Conservation (phyloP, 2,113 vertebrate genomes). For the Cynopterus brachyotis region DNA sequence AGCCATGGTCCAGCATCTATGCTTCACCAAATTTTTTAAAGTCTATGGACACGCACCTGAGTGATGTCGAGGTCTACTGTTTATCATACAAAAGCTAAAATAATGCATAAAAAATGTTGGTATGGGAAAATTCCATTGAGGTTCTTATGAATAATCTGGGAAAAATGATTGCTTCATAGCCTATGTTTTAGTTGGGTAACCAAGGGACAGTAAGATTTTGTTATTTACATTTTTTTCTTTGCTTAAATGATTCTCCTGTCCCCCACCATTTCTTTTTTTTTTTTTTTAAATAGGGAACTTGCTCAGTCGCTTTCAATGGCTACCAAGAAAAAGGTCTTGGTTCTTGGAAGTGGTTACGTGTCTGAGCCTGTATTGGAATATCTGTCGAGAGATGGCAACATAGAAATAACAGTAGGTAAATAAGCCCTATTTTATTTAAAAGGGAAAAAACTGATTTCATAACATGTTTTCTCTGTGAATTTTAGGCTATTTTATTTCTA, state of each 20-base stretch:
- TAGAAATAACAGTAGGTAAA: slow-evolving; percentile 94
- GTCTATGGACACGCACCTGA: background rate
- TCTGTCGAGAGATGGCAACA: slow-evolving; percentile 88
- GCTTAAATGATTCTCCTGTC: background rate
- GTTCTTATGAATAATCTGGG: background rate
- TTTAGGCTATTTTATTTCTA: slow-evolving; percentile 10
- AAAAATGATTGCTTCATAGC: background rate
- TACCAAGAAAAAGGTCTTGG: slow-evolving; percentile 90
- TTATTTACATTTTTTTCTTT: background rate
- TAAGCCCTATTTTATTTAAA: slow-evolving; percentile 45
- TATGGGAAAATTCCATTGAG: background rate
- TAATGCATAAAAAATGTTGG: background rate
- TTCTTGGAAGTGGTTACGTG: slow-evolving; percentile 96
- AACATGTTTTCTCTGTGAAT: background rate
- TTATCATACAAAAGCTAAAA: background rate
- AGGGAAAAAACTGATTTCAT: background rate
- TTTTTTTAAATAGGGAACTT: slow-evolving; percentile 84
- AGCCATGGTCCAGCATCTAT: too few relatives aligned
- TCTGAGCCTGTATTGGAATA: slow-evolving; percentile 95
- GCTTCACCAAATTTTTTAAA: background rate
- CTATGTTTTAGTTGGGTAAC: background rate
- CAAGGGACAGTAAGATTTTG: background rate
- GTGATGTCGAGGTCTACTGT: background rate
- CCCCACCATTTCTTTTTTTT: background rate
- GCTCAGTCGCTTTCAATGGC: slow-evolving; percentile 87